A percentile compares a stretch with the other conserved stretches of the same genome.
Conservation (phyloP, 1,140 invertebrate species). For the Caenorhabditis inopinata region DNA sequence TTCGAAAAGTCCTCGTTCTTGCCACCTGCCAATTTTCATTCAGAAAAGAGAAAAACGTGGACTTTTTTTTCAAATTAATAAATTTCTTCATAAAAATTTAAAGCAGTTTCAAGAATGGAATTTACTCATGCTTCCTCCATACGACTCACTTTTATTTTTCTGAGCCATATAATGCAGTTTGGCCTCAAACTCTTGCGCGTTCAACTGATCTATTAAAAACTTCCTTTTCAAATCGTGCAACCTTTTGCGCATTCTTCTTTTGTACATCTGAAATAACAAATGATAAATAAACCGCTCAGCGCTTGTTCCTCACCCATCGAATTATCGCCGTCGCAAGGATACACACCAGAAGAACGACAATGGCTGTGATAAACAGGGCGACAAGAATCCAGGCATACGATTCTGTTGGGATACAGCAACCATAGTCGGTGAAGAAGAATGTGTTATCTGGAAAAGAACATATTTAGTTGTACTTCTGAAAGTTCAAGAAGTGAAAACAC, state of each 20-base stretch:
- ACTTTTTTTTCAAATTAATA: too few species aligned
- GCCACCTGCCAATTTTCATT: background rate
- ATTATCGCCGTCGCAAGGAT: background rate
- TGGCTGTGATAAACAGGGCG: background rate
- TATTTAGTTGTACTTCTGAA: too few species aligned
- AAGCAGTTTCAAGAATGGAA: background rate
- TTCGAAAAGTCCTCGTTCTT: background rate
- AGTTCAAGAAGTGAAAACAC: too few species aligned
- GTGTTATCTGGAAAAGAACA: background rate
- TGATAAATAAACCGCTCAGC: too few species aligned
- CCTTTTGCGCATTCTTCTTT: background rate
- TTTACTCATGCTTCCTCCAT: too few species aligned
- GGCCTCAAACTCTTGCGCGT: background rate
- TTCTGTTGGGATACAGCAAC: constrained; percentile 4
- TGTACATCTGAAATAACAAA: constrained; percentile 7
- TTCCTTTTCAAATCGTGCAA: background rate
- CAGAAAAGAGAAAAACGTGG: too few species aligned
- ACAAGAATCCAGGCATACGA: constrained; percentile 14
- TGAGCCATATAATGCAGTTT: constrained; percentile 4
- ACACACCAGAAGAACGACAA: background rate
- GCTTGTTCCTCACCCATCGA: background rate
- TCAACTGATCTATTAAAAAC: background rate
- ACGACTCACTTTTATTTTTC: background rate
- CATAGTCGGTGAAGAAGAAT: constrained; percentile 16
- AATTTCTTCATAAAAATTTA: too few species aligned